A percentile compares a stretch with the other conserved stretches of the same genome.
Evolutionary conservation across 2,113 vertebrate genomes (phyloP).

Genomic region (Xenopus laevis): DNA sequence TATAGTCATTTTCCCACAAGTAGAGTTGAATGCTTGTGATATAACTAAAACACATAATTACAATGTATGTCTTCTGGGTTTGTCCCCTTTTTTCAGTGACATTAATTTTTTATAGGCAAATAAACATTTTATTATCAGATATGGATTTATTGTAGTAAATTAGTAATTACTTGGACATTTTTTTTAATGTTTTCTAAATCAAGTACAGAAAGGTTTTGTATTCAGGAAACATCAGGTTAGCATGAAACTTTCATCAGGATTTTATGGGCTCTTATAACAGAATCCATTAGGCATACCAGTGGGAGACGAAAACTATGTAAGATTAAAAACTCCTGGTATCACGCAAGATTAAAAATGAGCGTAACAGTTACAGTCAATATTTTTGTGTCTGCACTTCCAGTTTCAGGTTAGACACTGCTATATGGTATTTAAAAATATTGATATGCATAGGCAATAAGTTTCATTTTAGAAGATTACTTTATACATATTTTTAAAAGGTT

Average conservation of each 20-base stretch:
- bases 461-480: no score
- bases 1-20: conserved; percentile 9
- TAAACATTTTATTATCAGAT: conserved; percentile 42
- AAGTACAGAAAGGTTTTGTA: neutral
- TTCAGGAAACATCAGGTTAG: conserved; percentile 13
- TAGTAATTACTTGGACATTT: conserved; percentile 27
- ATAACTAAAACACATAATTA: conserved; percentile 33
- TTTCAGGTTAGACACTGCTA: accelerated
- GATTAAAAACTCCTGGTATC: neutral
- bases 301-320: neutral
- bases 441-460: no score
- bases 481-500: no score
- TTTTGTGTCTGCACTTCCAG: neutral
- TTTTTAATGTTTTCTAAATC: conserved; percentile 20
- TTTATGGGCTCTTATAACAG: neutral
- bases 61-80: conserved; percentile 29
- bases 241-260: conserved; percentile 20
- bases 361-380: neutral
- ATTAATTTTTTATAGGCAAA: conserved; percentile 46
- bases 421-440: no score
- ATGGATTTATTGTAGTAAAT: conserved; percentile 33
- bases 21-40: neutral
- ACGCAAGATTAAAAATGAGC: neutral
- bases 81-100: conserved; percentile 36
- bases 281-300: neutral